Evolutionary conservation across 2,888 invertebrate species (phyloP), one percentile per base, ranked within the genome.

Genomic region (Drosophila recens): DNA sequence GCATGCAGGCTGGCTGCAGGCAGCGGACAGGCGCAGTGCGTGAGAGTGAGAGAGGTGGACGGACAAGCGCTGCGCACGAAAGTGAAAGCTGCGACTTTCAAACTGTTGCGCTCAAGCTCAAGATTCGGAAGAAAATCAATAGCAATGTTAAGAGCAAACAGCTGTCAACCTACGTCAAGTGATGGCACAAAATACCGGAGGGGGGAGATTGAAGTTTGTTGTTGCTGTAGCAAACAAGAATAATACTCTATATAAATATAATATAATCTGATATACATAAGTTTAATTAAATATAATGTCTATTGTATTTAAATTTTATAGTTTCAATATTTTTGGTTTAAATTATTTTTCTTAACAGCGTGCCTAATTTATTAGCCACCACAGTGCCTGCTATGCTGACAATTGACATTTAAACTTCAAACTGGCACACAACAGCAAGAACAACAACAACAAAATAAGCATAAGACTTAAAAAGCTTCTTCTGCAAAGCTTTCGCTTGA

Each of bases 101-200:
- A 86, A 88, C 88, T 88, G 86, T 86, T 86, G 86, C 87, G 87
- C 73, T 64, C 48, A 56, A 68, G 72, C 66, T 58, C 51, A 34
- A n/a, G 13, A 69, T 53, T 65, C 62, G 52, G 67, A 70, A 70
- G 76, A 90, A 90, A 90, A 90, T 90, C 89, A 79, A 89, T 89
- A 85, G 67, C 64, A 51, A 66, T 73, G 72, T 54, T 57, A 62
- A 76, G 48, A 64, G 72, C 72, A 89, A 90, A 90, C 90, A 90
- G 90, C 90, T 90, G 90, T 90, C 89, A 88, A 87, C 82, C 89
- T 86, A 82, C 82, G 87, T 90, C 88, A 89, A 90, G 79, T 33
- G 67, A 15, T 23, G 33, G 58, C 43, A 52, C 59, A n/a, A 27
- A 27, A 27, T 27, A 27, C 27, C 27, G 8, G 56, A 30, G n/a